Evolutionary conservation across 2,113 vertebrate genomes (phyloP).

Genomic region (Ictalurus furcatus): DNA sequence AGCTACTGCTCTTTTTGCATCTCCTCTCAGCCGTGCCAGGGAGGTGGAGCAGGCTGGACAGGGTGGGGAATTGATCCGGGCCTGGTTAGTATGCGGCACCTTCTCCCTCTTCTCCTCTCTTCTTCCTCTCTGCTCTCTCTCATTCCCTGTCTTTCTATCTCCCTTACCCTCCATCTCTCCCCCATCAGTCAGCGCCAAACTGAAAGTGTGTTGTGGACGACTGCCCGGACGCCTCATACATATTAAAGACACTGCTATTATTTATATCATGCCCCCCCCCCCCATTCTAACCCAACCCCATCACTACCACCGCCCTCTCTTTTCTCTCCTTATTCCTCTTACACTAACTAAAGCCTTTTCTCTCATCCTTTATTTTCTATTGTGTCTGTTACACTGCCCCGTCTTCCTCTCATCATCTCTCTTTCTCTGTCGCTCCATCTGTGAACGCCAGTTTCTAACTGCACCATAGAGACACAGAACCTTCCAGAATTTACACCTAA

Average conservation of each 20-base stretch:
- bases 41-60: slow-evolving; percentile 40
- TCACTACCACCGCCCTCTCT: slow-evolving; percentile 14
- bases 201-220: slow-evolving; percentile 79
- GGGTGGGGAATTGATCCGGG: slow-evolving; percentile 73
- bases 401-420: slow-evolving; percentile 55
- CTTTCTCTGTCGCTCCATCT: slow-evolving; percentile 13
- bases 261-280: slow-evolving; percentile 77
- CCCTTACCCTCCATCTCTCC: slow-evolving; percentile 62
- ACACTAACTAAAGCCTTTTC: slow-evolving; percentile 55
- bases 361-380: slow-evolving; percentile 67
- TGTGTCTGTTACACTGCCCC: slow-evolving; percentile 56
- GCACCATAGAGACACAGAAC: slow-evolving; percentile 3
- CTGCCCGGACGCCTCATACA: slow-evolving; percentile 82
- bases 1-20: slow-evolving; percentile 31
- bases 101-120: slow-evolving; percentile 43
- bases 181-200: slow-evolving; percentile 78
- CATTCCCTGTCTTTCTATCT: slow-evolving; percentile 26
- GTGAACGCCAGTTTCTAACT: background rate
- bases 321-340: slow-evolving; percentile 41
- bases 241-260: slow-evolving; percentile 82
- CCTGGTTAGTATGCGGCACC: slow-evolving; percentile 80
- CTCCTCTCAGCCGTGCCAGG: slow-evolving; percentile 33
- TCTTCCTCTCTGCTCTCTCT: slow-evolving; percentile 25
- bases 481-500: slow-evolving; percentile 20
- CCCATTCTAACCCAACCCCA: slow-evolving; percentile 50